Base-by-base conservation (phyloP, 2,113 vertebrate genomes). In the Perognathus longimembris region DNA sequence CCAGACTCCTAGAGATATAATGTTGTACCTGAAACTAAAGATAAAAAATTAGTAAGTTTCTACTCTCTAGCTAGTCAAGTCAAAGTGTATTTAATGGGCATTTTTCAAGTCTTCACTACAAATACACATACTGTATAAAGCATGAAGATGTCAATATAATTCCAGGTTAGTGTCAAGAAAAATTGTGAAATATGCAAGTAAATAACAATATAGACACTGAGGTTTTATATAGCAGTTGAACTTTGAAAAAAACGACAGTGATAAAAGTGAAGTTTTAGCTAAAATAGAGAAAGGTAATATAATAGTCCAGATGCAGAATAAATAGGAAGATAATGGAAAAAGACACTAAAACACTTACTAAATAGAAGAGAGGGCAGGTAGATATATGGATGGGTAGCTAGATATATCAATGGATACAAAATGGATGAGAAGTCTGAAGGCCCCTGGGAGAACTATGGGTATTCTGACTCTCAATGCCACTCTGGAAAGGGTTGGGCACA, bases 21-120 rank as follows among this genome's bases (percentile, higher is more conserved):
- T 97, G 97, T 92, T 98, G 97, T 42, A 97, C 94, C 97, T 97
- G 98, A 93, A 98, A 98, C 98, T 99, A 86, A 95, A 97, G 40
- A 96, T 42, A 96, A 95, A 92, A 12, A 38, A 95, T 71, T 0
- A 77, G 20, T 85, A 93, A 90, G 66, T 54, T 79, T 91, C 26
- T 85, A 64, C 0, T 88, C 89, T 77, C 36, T 70, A 92, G 28
- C 63, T 84, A 74, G 21, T 84, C 11, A 84, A 18, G 2, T 88
- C 18, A 61, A 89, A 91, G 15, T n/a, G 6, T 38, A 86, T 30
- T 91, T 85, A 74, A 12, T 42, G 54, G 12, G 5, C 2, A 85
- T 36, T 87, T 92, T 85, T 42, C 74, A 87, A 82, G 45, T 75
- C 24, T 28, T 96, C 54, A 54, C 40, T 85, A 40, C 26, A 69